Conservation (phyloP, 2,113 vertebrate species). For the Halichoeres trimaculatus region DNA sequence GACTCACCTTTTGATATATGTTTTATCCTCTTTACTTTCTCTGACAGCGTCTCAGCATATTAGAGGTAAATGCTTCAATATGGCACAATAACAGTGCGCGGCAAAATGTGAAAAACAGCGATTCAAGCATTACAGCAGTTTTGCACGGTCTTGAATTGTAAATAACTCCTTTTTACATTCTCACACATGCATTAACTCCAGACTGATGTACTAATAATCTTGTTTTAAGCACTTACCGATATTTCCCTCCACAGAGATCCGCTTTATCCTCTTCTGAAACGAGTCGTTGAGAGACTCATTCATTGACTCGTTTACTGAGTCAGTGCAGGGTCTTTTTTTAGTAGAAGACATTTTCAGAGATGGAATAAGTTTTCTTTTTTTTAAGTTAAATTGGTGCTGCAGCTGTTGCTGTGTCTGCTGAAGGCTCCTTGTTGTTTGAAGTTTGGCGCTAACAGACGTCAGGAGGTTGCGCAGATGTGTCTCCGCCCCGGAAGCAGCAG, state of each 20-base stretch:
- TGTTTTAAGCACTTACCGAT: constrained; percentile 85
- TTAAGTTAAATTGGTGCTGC: accelerated
- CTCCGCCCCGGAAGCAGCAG: constrained; percentile 26
- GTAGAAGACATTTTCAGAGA: constrained; percentile 59
- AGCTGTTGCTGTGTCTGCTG: background rate
- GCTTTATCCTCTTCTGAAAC: constrained; percentile 82
- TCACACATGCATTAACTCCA: no score
- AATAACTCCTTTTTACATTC: no score
- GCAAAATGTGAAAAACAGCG: no score
- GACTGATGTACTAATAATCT: no score
- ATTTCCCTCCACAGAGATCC: constrained; percentile 91
- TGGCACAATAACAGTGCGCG: no score
- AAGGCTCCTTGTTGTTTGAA: constrained; percentile 21
- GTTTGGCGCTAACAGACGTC: constrained; percentile 50
- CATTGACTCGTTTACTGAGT: constrained; percentile 31
- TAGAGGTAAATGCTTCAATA: no score
- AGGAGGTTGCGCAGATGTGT: constrained; percentile 12
- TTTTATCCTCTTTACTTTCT: no score
- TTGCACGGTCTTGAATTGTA: no score
- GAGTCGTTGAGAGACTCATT: constrained; percentile 72
- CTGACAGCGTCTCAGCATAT: no score
- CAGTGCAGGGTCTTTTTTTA: constrained; percentile 72
- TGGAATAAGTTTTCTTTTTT: no score
- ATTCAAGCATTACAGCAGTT: no score
- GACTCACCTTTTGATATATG: no score